Conservation (phyloP, 2,797 vertebrate species). For the Anomalospiza imberbis region DNA sequence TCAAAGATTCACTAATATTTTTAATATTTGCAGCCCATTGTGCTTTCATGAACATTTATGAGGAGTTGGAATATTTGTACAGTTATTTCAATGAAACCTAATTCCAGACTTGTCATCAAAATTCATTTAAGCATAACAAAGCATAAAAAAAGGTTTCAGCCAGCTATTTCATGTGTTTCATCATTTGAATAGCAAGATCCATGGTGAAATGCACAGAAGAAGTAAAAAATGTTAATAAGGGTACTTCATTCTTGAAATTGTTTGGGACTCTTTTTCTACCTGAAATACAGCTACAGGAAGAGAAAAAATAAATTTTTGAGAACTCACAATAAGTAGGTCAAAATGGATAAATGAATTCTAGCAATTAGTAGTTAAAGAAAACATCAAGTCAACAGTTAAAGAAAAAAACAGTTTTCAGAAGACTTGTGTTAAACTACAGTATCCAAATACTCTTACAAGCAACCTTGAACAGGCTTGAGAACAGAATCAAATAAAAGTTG, state of each 20-base stretch:
- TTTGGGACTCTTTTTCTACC: neutral
- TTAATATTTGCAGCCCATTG: neutral
- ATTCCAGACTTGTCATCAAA: neutral
- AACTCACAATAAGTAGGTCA: neutral
- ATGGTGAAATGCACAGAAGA: neutral
- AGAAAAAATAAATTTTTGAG: neutral
- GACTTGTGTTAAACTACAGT: accelerated
- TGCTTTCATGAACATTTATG: neutral
- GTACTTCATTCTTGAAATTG: neutral
- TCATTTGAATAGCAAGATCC: neutral
- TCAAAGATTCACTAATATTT: neutral
- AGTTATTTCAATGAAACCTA: neutral
- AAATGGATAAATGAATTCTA: neutral
- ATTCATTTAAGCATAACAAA: neutral
- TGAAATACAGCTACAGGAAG: neutral
- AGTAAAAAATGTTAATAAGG: neutral
- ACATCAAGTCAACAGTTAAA: neutral
- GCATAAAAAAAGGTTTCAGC: neutral
- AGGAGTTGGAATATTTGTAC: neutral
- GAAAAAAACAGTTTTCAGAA: neutral
- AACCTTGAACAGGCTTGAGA: neutral
- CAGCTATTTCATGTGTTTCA: neutral
- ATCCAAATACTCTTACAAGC: neutral
- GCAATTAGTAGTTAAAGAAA: neutral
- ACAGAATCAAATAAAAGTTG: neutral